phyloP scores from a whole-genome alignment of 35 echinoderm and acorn worm genomes.

The Strongylocentrotus purpuratus region DNA sequence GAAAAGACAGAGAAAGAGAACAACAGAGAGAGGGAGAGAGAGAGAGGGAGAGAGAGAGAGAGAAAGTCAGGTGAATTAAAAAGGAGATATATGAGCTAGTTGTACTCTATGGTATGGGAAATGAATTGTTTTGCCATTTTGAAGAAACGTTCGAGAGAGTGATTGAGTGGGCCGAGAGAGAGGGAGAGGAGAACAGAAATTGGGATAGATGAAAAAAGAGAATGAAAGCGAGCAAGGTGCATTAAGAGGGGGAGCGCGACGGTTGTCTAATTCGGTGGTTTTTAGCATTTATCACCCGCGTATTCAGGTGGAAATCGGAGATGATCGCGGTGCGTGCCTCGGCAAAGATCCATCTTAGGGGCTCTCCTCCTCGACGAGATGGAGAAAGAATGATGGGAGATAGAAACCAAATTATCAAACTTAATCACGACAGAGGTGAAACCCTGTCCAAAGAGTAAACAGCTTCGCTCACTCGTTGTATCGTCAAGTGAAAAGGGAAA shows the following conservation, averaged over 20 bases:
- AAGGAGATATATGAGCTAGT: no score
- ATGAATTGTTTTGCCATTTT: not conserved
- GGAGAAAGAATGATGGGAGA: not conserved
- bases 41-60: not conserved
- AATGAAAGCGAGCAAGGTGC: not conserved
- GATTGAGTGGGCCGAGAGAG: not conserved
- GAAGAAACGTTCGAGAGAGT: not conserved
- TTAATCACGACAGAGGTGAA: slow-evolving; percentile 1
- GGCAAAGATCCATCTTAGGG: not conserved
- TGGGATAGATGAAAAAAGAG: not conserved
- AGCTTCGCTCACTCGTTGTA: not conserved
- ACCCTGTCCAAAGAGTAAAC: not conserved
- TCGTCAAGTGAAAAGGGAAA: not conserved
- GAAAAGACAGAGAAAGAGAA: not conserved
- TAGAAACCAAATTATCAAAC: slow-evolving; percentile 12
- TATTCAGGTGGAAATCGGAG: slow-evolving; percentile 16
- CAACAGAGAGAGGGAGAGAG: not conserved
- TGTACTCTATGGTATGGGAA: not conserved
- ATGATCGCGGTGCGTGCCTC: not conserved
- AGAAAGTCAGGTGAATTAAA: not conserved
- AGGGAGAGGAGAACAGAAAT: not conserved
- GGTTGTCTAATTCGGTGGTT: slow-evolving; percentile 10
- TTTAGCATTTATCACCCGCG: not conserved
- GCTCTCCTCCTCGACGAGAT: not conserved
- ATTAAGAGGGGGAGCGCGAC: not conserved